Conservation (phyloP, 2,888 invertebrate species). For the Ceramica pisi region DNA sequence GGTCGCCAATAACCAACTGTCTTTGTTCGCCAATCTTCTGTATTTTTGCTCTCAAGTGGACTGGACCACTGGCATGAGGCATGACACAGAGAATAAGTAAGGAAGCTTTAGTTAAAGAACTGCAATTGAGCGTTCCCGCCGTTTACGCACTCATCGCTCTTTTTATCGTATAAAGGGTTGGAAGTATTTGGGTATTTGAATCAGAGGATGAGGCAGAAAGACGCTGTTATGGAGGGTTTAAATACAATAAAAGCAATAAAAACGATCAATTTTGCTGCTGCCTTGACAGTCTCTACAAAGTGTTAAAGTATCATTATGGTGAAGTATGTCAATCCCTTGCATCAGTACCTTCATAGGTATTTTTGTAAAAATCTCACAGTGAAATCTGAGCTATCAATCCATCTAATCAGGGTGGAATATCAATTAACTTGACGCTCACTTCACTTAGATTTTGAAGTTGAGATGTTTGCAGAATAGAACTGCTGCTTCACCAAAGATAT, state of each 20-base stretch:
- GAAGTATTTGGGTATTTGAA: not conserved
- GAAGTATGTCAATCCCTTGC: not conserved
- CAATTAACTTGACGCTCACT: not conserved
- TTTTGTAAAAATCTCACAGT: too few species aligned
- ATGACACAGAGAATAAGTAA: constrained; percentile 44
- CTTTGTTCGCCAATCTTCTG: constrained; percentile 76
- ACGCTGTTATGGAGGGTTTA: not conserved
- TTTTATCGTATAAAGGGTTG: constrained; percentile 2
- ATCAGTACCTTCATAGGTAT: too few species aligned
- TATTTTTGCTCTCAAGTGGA: constrained; percentile 37
- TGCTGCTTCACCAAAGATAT: not conserved
- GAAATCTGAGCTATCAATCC: not conserved
- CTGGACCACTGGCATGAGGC: constrained; percentile 17
- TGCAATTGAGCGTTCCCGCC: constrained; percentile 42
- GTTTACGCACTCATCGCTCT: constrained; percentile 25
- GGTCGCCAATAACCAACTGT: constrained; percentile 72
- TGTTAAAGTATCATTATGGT: not conserved
- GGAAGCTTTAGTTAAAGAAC: constrained; percentile 58
- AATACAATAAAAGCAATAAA: not conserved
- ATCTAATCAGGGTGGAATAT: not conserved
- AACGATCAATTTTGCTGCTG: too few species aligned
- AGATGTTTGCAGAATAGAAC: not conserved
- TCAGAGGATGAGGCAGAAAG: not conserved
- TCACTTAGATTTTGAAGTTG: not conserved
- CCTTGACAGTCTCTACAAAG: not conserved